Conservation (phyloP, 1,140 invertebrate genomes). For the Physella acuta region DNA sequence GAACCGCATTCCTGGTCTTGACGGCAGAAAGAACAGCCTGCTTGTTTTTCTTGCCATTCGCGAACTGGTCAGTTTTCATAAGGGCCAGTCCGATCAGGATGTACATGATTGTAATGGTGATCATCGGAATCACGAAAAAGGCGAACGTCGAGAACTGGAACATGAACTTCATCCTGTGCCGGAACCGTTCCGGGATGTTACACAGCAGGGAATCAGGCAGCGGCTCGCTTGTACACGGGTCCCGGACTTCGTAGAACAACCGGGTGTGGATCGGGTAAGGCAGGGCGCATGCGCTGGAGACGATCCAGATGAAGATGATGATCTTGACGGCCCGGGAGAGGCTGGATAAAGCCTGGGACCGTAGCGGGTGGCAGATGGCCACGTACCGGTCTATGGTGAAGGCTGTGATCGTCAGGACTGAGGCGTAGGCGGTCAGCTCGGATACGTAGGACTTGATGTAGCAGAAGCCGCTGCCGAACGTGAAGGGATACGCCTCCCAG, state of each 20-base stretch:
- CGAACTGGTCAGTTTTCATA: slow-evolving; percentile 27
- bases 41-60: slow-evolving; percentile 33
- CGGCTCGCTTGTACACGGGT: slow-evolving; percentile 35
- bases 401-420: slow-evolving; percentile 85
- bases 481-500: slow-evolving; percentile 83
- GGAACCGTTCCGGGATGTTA: slow-evolving; percentile 24
- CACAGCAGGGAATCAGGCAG: slow-evolving; percentile 30
- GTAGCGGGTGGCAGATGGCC: slow-evolving; percentile 88
- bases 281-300: slow-evolving; percentile 75
- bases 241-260: slow-evolving; percentile 32
- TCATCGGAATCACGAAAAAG: slow-evolving; percentile 58
- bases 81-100: slow-evolving; percentile 54
- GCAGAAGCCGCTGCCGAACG: slow-evolving; percentile 82
- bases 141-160: slow-evolving; percentile 52
- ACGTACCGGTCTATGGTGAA: slow-evolving; percentile 93
- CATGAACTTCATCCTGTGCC: slow-evolving; percentile 34
- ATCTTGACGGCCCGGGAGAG: slow-evolving; percentile 76
- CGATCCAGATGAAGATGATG: slow-evolving; percentile 75
- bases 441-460: slow-evolving; percentile 78
- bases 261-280: slow-evolving; percentile 62
- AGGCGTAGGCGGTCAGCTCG: slow-evolving; percentile 89
- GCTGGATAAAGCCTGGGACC: slow-evolving; percentile 82
- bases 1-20: slow-evolving; percentile 50
- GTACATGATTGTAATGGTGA: slow-evolving; percentile 55
- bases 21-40: slow-evolving; percentile 33